Evolutionary conservation across 2,113 vertebrate species (phyloP).

Genomic region (Spea bombifrons): DNA sequence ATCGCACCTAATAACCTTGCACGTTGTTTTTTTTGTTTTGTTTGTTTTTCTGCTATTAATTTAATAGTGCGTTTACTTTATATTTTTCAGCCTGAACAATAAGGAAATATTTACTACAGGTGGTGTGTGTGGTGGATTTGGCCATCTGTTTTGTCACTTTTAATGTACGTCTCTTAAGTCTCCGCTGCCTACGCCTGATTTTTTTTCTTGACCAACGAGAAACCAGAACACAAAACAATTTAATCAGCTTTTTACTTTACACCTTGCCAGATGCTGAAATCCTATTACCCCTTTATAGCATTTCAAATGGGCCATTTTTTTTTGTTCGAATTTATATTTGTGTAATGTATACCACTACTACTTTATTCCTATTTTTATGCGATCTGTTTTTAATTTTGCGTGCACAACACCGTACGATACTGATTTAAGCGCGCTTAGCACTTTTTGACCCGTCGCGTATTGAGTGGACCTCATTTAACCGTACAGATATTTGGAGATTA

Average conservation of each 20-base stretch:
- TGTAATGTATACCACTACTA: conserved; percentile 20
- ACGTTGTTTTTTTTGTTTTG: too few relatives aligned
- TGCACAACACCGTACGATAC: not conserved
- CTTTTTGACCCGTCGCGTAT: not conserved
- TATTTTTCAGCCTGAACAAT: not conserved
- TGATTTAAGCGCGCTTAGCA: not conserved
- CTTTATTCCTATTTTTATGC: conserved; percentile 17
- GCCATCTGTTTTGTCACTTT: conserved; percentile 69
- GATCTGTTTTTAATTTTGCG: conserved; percentile 2
- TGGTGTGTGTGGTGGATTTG: conserved; percentile 65
- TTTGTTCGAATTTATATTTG: conserved; percentile 37
- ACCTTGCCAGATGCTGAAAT: conserved; percentile 62
- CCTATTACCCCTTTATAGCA: conserved; percentile 53
- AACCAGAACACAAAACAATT: conserved; percentile 56
- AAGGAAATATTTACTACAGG: conserved; percentile 64
- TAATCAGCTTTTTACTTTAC: conserved; percentile 50
- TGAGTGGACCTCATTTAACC: not conserved
- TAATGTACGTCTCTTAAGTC: conserved; percentile 53
- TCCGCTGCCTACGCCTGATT: conserved; percentile 55
- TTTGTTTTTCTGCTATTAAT: too few relatives aligned
- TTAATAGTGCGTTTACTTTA: not conserved
- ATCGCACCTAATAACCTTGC: too few relatives aligned
- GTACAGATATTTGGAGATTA: too few relatives aligned
- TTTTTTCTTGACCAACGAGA: conserved; percentile 56
- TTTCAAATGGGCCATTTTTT: conserved; percentile 54